phyloP scores from a whole-genome alignment of 2,113 vertebrate genomes.

The Siphamia tubifer region DNA sequence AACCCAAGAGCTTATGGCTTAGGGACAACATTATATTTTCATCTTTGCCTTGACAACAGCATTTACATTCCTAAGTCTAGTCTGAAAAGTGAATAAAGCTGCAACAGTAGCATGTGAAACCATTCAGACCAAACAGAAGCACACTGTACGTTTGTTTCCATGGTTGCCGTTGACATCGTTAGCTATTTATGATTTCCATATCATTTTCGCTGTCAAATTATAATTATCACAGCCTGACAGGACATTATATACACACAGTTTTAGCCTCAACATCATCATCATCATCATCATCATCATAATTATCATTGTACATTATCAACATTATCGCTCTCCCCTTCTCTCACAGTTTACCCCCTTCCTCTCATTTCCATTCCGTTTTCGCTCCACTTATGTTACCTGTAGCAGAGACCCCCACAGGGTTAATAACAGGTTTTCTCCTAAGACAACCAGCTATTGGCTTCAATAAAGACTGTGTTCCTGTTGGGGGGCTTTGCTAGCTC shows the following conservation, averaged over 20 bases:
- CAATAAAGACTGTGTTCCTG: slow-evolving; percentile 36
- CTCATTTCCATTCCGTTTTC: not conserved
- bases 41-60: slow-evolving; percentile 32
- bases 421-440: slow-evolving; percentile 31
- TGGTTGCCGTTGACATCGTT: not conserved
- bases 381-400: slow-evolving; percentile 21
- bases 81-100: slow-evolving; percentile 5
- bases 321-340: not conserved
- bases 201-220: not conserved
- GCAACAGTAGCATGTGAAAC: too few relatives aligned
- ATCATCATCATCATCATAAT: not conserved
- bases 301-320: not conserved
- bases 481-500: slow-evolving; percentile 23
- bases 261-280: not conserved
- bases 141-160: not conserved
- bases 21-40: slow-evolving; percentile 53
- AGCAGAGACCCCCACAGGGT: not conserved
- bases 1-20: slow-evolving; percentile 24
- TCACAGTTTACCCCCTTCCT: not conserved
- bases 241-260: not conserved
- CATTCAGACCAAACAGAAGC: too few relatives aligned
- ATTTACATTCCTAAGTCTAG: slow-evolving; percentile 24
- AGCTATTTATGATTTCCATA: not conserved
- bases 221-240: not conserved
- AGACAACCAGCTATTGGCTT: slow-evolving; percentile 37